A percentile compares a stretch with the other conserved stretches of the same genome.
These are phyloP conservation scores for Perca schrenkii DNA, from an alignment of 2,113 vertebrate species.

Conservation along the genomic window DNA sequence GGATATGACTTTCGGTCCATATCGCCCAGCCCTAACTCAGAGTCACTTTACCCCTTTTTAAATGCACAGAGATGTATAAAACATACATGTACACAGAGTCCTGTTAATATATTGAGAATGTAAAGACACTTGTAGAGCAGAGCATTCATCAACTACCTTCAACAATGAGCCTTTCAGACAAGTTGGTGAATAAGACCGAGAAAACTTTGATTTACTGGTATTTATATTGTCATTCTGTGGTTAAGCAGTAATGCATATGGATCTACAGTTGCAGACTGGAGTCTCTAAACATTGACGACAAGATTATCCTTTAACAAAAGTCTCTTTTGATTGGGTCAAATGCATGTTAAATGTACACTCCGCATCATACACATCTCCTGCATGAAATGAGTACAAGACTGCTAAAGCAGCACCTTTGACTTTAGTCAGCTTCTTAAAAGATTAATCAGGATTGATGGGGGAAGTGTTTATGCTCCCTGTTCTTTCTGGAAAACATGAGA, in stretches of 20 bases:
- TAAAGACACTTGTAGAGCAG: background rate
- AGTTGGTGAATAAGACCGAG: background rate
- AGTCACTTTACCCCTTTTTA: background rate
- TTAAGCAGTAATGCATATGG: background rate
- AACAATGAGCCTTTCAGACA: background rate
- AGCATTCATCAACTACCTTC: background rate
- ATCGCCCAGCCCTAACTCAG: no score
- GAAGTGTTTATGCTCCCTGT: conserved; percentile 37
- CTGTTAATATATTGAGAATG: background rate
- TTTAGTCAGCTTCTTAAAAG: conserved; percentile 19
- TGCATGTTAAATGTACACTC: background rate
- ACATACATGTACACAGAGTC: background rate
- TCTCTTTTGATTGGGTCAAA: background rate
- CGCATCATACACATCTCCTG: background rate
- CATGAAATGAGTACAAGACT: background rate
- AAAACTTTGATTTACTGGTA: background rate
- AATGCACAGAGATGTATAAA: background rate
- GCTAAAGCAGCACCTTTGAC: conserved; percentile 23
- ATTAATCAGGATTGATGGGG: conserved; percentile 46
- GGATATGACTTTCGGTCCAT: no score
- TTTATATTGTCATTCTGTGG: background rate
- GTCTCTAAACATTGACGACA: background rate
- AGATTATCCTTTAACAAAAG: background rate
- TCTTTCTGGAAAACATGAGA: conserved; percentile 16
- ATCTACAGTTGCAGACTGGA: background rate